Evolutionary conservation across 1,140 invertebrate species (phyloP), one percentile per base, ranked within the genome.

Genomic region (Drosophila mojavensis): DNA sequence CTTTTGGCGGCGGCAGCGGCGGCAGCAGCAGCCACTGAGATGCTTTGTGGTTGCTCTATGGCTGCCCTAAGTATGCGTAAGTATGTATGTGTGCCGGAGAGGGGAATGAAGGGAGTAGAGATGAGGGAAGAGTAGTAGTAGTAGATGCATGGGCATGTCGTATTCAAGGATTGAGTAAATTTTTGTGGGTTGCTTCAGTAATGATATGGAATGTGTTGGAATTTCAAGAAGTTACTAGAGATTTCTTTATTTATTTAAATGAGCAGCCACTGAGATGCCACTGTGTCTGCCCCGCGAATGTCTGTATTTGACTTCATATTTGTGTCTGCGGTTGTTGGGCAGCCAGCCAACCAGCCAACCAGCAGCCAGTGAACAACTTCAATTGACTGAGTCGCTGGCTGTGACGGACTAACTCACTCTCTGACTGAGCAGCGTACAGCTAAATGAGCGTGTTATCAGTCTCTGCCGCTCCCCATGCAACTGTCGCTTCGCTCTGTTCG

Each of bases 171-270:
- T 91, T 91, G 88, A 91, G 84, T 63, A 81, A 80, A 91, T 91
- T 91, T 86, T 79, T 91, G 88, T 79, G 88, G 88, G 83, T 80
- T 88, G 75, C 88, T 83, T 77, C 78, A 79, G 83, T 91, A 91
- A 89, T 91, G 88, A 88, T 90, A 91, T 84, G 80, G 88, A 91
- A 84, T 91, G 88, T 89, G 83, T 91, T 91, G 88, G 88, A 91
- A 91, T 91, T 91, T 91, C 80, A 91, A 91, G 88, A 91, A 83
- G 78, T 91, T 91, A 81, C 88, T 88, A 55, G 80, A 91, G 88
- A 91, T 91, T 91, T 91, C 88, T 91, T 91, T 91, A 90, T 90
- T 90, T 90, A 90, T 90, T 90, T 90, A 90, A 90, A 90, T 90
- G 88, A 90, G 86, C 86, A 90, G 75, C 80, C 84, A 81, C 58